Evolutionary conservation across 2,113 vertebrate genomes (phyloP).

Genomic region (Perccottus glenii): DNA sequence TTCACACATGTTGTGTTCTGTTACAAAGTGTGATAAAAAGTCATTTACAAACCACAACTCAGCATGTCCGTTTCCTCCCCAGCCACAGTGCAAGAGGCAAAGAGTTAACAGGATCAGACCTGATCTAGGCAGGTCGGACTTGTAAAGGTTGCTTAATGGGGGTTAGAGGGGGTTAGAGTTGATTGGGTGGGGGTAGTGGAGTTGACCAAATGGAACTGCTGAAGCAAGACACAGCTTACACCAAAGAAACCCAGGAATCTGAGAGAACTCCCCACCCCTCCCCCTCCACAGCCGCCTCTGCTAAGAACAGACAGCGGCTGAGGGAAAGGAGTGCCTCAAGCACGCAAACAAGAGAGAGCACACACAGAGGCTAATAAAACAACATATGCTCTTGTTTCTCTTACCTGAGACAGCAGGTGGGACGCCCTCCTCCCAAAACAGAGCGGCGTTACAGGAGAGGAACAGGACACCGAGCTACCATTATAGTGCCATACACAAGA

Average conservation of each 20-base stretch:
- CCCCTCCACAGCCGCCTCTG: slow-evolving; percentile 21
- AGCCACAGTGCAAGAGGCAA: slow-evolving; percentile 13
- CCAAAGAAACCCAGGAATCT: slow-evolving; percentile 71
- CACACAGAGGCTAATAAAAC: slow-evolving; percentile 58
- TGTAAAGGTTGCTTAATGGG: slow-evolving; percentile 44
- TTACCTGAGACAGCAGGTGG: slow-evolving; percentile 77
- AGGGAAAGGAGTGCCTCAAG: slow-evolving; percentile 41
- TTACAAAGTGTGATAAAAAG: neutral
- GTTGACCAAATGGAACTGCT: slow-evolving; percentile 69
- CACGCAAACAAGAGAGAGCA: slow-evolving; percentile 50
- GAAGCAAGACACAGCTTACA: slow-evolving; percentile 69
- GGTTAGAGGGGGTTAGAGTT: slow-evolving; percentile 10
- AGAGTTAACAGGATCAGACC: slow-evolving; percentile 44
- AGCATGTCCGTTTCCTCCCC: slow-evolving; percentile 7
- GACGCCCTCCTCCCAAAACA: slow-evolving; percentile 47
- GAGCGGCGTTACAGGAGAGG: slow-evolving; percentile 8
- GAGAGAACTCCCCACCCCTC: slow-evolving; percentile 18
- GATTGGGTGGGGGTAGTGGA: neutral
- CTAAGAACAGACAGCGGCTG: slow-evolving; percentile 48
- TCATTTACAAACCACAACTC: neutral
- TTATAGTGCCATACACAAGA: slow-evolving; percentile 26
- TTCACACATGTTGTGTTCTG: slow-evolving; percentile 29
- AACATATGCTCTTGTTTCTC: slow-evolving; percentile 66
- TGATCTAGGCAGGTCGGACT: slow-evolving; percentile 45
- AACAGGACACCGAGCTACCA: slow-evolving; percentile 6